phyloP scores from a whole-genome alignment of 53 echinoderm and acorn worm species.

The Echinarachnius parma region DNA sequence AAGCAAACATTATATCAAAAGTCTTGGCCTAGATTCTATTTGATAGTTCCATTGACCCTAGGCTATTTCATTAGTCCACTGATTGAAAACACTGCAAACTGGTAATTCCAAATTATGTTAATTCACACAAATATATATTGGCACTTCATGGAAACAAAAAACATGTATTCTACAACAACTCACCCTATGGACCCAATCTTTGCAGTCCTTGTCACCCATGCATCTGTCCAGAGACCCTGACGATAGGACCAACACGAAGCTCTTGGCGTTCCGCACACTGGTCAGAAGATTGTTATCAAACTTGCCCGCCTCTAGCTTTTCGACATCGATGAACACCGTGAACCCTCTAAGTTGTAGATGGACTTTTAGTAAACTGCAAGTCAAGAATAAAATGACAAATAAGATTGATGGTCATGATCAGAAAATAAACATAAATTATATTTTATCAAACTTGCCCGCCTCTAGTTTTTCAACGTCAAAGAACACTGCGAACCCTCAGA shows the following conservation, averaged over 20 bases:
- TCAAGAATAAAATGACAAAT: too few species aligned
- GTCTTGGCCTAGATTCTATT: too few species aligned
- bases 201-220: conserved; percentile 78
- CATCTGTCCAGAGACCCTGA: conserved; percentile 80
- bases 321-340: conserved; percentile 99
- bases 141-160: too few species aligned
- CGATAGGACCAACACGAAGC: conserved; percentile 90
- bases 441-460: conserved; percentile 99
- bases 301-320: conserved; percentile 98
- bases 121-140: too few species aligned
- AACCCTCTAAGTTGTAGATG: conserved; percentile 94
- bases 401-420: too few species aligned
- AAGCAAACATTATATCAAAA: too few species aligned
- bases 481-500: conserved; percentile 95
- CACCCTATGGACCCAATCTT: conserved; percentile 96
- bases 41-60: too few species aligned
- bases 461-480: conserved; percentile 99
- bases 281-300: conserved; percentile 99
- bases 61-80: too few species aligned
- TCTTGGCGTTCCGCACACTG: conserved; percentile 88
- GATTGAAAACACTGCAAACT: too few species aligned
- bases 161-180: too few species aligned
- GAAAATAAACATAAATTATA: too few species aligned
- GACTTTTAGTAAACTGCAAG: conserved; percentile 91
- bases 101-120: too few species aligned